Base-by-base conservation (phyloP, 2,888 invertebrate genomes). In the Apamea monoglypha region DNA sequence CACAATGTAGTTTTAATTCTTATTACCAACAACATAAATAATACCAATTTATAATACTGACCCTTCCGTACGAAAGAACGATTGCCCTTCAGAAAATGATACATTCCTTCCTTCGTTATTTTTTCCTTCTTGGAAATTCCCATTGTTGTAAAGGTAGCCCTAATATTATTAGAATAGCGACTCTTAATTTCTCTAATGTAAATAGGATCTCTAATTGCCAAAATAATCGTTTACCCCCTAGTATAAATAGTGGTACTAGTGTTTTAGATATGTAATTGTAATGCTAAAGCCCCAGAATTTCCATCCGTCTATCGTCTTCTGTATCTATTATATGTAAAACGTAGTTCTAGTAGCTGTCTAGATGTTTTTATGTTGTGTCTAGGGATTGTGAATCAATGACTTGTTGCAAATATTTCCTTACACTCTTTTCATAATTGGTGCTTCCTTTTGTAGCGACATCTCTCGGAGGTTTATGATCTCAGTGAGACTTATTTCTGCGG, bases 271-370 rank as follows among this genome's bases (percentile, higher is more conserved):
- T 91, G 91, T 95, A 95, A 94, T 93, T 90, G 95, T 95, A 94
- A 91, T 94, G 96, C 96, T 96, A 96, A 96, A 94, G 97, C 97
- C 97, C 97, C 97, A 97, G 97, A 96, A 96, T 96, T 97, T 97
- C 97, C 97, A 97, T 97, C 97, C 97, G 97, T 97, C 96, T 96
- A 96, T 96, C 93, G 91, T 95, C 96, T 96, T 95, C 96, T 96
- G 94, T 96, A 96, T 94, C 94, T 96, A 96, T 94, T 95, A 91
- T 95, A 95, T 94, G 95, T 96, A 95, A 93, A 88, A 92, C 84
- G 94, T 96, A 96, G 96, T 93, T 94, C 90, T 92, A 84, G 93
- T 96, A 95, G 95, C 91, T 93, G 86, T 94, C 91, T 96, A 95
- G 95, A 94, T 93, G 88, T 94, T 91, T 92, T 88, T 86, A 80